Evolutionary conservation across 2,888 invertebrate genomes (phyloP), one percentile per base, ranked within the genome.

Genomic region (Pristionchus fissidentatus): DNA sequence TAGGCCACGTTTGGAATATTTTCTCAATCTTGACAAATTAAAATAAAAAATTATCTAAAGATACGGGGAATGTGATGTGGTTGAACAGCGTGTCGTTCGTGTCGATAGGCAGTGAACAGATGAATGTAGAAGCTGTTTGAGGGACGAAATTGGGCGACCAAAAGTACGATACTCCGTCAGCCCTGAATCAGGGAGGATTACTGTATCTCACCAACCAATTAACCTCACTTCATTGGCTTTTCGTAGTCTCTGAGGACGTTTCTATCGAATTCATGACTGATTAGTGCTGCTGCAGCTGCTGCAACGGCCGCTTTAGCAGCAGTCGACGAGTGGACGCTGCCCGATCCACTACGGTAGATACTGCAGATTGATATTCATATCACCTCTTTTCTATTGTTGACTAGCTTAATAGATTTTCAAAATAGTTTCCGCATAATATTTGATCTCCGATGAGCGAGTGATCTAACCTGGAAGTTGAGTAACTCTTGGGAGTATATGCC

Each of bases 241-340:
- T 81, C 62, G 22, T 55, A 43, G 7, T 83, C 83, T 29, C 83
- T 29, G 38, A 83, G 49, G 29, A 83, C 55, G 26, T 52, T 29
- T 8, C 26, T 70, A 38, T 73, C 83, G 73, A 83, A 83, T 49
- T 26, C 35, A 1, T 43, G 41, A 13, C 35, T 55, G 26, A 29
- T 22, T 4, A 41, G 55, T 38, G 83, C 29, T 19, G 32, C 1
- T 0, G 55, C 83, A 13, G 83, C 83, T 15, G 26, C 8, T 19
- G 22, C 73, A 7, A 83, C 73, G 1, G 70, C 62, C 13, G 49
- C 29, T 41, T 73, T 83, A 0, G 43, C 35, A 0, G 32, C 32
- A 26, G 55, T 79, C n/a, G 41, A 55, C 7, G 29, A 35, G 26
- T 55, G 32, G n/a, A 43, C 10, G 8, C 38, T 38, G 3, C 77